Evolutionary conservation across 1,140 invertebrate species (phyloP).

Genomic region (Adelges cooleyi): DNA sequence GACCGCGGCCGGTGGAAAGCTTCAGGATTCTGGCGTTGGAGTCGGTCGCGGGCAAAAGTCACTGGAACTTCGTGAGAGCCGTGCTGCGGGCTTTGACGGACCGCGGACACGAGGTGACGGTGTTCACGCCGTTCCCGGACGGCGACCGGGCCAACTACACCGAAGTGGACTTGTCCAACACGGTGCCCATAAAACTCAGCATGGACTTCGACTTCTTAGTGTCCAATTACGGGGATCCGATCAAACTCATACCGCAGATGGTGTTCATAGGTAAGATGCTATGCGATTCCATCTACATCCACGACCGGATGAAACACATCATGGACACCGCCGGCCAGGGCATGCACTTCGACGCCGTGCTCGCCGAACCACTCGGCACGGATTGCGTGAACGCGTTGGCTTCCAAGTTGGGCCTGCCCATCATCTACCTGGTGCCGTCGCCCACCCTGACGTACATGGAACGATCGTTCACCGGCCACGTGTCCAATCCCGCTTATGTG

Average conservation of each 20-base stretch:
- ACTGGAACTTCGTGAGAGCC: slow-evolving; percentile 38
- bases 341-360: background rate
- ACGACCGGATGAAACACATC: background rate
- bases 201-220: background rate
- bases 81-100: slow-evolving; percentile 33
- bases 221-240: background rate
- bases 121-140: too few relatives aligned
- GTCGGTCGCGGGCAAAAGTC: slow-evolving; percentile 31
- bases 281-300: background rate
- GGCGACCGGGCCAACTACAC: background rate
- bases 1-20: too few relatives aligned
- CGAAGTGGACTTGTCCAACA: background rate
- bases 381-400: background rate
- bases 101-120: background rate
- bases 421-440: background rate
- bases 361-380: background rate
- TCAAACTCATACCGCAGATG: background rate
- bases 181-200: background rate
- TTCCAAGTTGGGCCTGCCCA: background rate
- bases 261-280: background rate
- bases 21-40: slow-evolving; percentile 32
- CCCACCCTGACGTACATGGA: background rate
- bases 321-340: background rate
- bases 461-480: background rate
- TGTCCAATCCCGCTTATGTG: background rate